Base-by-base conservation (phyloP, 2,888 invertebrate species). In the Crioceris asparagi region DNA sequence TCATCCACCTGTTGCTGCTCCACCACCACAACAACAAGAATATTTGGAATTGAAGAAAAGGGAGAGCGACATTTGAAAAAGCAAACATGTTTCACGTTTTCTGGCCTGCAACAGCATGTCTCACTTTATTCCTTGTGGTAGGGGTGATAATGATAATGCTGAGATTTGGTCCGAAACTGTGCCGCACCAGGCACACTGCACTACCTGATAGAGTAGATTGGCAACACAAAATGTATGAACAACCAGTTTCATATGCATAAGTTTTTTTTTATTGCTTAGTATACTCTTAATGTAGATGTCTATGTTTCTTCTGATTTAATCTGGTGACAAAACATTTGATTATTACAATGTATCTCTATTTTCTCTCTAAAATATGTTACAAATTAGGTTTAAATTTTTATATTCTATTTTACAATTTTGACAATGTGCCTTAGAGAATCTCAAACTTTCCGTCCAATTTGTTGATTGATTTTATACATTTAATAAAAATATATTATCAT, bases 101-200 rank as follows among this genome's bases (percentile, higher is more conserved):
- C 46, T 88, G 83, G 72, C 88, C 90, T 1, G 82, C 82, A 0
- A 69, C 79, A 18, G 79, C 83, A 11, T 73, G 77, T 17, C 58
- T 90, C 18, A 76, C 83, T 7, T 65, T 88, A 47, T 76, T 85
- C 53, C 72, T 87, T 18, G 69, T 86, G 18, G 57, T 69, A 10
- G 72, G 76, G 44, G 75, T 85, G 3, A 83, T 90, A 41, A 77
- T 88, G 46, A 52, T 80, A 10, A 72, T 90, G 53, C 62, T 91
- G 15, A 76, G 79, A 48, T 85, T 72, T 60, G 90, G 88, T 0
- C 74, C 81, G 14, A 70, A 69, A 38, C 67, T 83, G 46, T 87
- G 84, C 56, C 74, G 74, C 36, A 67, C 80, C 1, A 73, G 85
- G 6, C 82, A 84, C 55, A 71, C 72, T 19, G 68, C 83, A 3